Percentiles rank a stretch among this genome's conserved stretches.
These are phyloP conservation scores for Hyperoplus lanceolatus DNA, from an alignment of 2,797 vertebrate species.

Conservation along the genomic window DNA sequence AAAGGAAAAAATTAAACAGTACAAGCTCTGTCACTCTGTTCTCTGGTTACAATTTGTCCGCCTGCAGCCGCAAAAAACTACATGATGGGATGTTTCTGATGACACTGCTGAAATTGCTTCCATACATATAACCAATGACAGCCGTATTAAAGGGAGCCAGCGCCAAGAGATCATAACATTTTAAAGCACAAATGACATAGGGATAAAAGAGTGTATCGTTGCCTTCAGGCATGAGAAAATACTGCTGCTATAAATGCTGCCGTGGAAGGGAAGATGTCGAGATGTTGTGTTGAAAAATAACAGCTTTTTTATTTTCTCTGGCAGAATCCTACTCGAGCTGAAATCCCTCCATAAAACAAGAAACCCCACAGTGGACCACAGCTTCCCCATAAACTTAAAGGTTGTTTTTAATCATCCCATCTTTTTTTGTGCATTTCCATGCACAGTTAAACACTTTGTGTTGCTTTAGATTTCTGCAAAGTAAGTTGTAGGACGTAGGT, in stretches of 20 bases:
- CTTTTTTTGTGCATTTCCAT: not conserved
- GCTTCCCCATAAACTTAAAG: not conserved
- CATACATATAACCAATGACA: constrained; percentile 23
- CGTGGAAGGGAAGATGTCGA: not conserved
- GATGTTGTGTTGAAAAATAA: not conserved
- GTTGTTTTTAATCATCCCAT: not conserved
- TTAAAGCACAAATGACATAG: constrained; percentile 38
- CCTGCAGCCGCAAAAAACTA: constrained; percentile 13
- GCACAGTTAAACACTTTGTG: not conserved
- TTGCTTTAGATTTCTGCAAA: not conserved
- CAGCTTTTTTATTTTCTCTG: constrained; percentile 33
- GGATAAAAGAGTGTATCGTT: constrained; percentile 31
- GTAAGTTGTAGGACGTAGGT: too few species aligned
- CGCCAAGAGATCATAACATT: constrained; percentile 29
- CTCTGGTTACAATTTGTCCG: constrained; percentile 3
- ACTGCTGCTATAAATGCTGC: constrained; percentile 4
- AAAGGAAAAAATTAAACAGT: not conserved
- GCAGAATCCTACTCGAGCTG: constrained; percentile 38
- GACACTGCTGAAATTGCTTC: constrained; percentile 27
- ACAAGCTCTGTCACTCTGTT: not conserved
- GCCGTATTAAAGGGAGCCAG: constrained; percentile 14
- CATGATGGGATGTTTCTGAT: constrained; percentile 27
- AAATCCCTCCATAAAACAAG: constrained; percentile 24
- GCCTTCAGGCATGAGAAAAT: constrained; percentile 28
- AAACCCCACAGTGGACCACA: constrained; percentile 11